Percentiles rank a stretch among this genome's conserved stretches.
Conservation (phyloP, 2,888 invertebrate genomes). For the Toxonevra muliebris region DNA sequence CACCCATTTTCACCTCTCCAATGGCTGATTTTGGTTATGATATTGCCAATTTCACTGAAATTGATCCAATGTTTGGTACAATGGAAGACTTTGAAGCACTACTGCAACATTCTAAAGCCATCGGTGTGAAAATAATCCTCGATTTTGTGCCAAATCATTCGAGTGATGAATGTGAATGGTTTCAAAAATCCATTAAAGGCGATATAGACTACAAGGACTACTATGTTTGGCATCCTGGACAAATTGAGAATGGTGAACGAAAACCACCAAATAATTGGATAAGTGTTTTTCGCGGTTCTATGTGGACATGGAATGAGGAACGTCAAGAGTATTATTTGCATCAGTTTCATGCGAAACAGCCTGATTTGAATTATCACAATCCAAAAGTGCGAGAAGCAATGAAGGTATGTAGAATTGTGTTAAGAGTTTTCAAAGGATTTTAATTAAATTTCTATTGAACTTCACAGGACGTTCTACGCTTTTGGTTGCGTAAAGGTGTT, state of each 20-base stretch:
- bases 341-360: slow-evolving; percentile 71
- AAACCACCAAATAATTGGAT: slow-evolving; percentile 68
- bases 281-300: slow-evolving; percentile 68
- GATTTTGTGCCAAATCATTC: slow-evolving; percentile 71
- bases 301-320: slow-evolving; percentile 71
- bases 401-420: slow-evolving; percentile 65
- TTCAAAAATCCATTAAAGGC: slow-evolving; percentile 72
- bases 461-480: slow-evolving; percentile 70
- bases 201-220: slow-evolving; percentile 75
- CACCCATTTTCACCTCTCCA: slow-evolving; percentile 79
- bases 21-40: slow-evolving; percentile 85
- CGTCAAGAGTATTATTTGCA: slow-evolving; percentile 73
- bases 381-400: slow-evolving; percentile 66
- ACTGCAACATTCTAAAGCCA: slow-evolving; percentile 67
- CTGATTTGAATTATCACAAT: slow-evolving; percentile 74
- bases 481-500: slow-evolving; percentile 82
- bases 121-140: slow-evolving; percentile 65
- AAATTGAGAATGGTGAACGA: slow-evolving; percentile 54
- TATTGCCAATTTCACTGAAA: slow-evolving; percentile 73
- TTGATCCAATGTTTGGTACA: slow-evolving; percentile 77
- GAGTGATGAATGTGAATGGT: slow-evolving; percentile 84
- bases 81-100: slow-evolving; percentile 75
- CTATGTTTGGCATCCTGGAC: slow-evolving; percentile 75
- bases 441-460: background rate
- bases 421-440: too few species aligned